Evolutionary conservation across 2,797 vertebrate genomes (phyloP).

Genomic region (Coluber constrictor): DNA sequence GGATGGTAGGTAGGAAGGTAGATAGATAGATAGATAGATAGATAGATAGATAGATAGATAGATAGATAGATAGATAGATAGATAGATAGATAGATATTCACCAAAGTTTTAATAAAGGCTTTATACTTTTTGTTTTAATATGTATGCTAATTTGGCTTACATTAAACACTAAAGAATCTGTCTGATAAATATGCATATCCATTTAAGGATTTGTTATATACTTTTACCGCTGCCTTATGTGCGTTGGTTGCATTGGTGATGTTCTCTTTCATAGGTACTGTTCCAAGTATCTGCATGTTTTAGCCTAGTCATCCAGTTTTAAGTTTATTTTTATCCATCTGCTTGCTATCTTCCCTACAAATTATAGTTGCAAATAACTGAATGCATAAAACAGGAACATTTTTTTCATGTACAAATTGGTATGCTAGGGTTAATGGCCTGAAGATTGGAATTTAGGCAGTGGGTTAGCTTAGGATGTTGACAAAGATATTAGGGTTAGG

Average conservation of each 20-base stretch:
- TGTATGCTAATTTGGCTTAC: background rate
- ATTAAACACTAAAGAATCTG: background rate
- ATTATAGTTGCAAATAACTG: background rate
- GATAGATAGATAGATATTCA: too few relatives aligned
- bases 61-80: fast-evolving
- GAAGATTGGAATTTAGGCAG: background rate
- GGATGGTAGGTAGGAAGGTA: background rate
- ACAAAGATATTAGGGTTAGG: background rate
- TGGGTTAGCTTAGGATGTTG: background rate
- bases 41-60: too few relatives aligned
- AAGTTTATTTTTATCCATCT: background rate
- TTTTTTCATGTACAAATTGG: background rate
- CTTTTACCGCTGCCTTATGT: background rate
- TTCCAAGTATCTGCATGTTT: background rate
- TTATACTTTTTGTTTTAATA: background rate
- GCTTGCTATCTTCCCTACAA: background rate
- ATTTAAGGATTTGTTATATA: background rate
- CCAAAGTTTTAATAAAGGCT: background rate
- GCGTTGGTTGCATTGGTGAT: background rate
- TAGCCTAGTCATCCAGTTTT: background rate
- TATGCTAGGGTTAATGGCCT: background rate
- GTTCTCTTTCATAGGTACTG: background rate
- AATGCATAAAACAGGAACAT: background rate
- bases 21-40: too few relatives aligned
- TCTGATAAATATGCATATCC: background rate